Evolutionary conservation across 2,113 vertebrate genomes (phyloP).

Genomic region (Colaptes auratus): DNA sequence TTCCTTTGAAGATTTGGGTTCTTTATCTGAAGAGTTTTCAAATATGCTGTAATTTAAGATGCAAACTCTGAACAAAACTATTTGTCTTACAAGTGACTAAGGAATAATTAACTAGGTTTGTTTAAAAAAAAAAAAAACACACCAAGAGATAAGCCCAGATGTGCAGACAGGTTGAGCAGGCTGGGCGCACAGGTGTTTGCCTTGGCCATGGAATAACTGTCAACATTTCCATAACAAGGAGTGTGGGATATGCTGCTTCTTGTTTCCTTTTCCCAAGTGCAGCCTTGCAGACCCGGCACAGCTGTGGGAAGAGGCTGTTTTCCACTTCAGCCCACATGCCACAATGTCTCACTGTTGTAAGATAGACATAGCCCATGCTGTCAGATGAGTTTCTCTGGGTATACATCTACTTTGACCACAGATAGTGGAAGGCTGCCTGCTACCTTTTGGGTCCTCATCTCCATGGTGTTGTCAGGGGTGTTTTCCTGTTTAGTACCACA

Average conservation of each 20-base stretch:
- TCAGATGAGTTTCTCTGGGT: background rate
- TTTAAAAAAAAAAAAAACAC: background rate
- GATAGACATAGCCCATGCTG: background rate
- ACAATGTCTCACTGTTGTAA: background rate
- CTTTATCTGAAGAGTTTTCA: constrained; percentile 5
- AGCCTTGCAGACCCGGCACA: background rate
- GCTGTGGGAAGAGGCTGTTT: background rate
- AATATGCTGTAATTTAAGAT: background rate
- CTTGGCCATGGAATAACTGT: constrained; percentile 29
- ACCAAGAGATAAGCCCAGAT: constrained; percentile 6
- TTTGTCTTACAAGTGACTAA: background rate
- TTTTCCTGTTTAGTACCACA: background rate
- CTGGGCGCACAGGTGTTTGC: constrained; percentile 36
- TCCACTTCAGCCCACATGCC: background rate
- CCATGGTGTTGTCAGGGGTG: background rate
- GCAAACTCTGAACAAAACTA: background rate
- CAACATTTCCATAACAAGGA: constrained; percentile 12
- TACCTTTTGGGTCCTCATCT: background rate
- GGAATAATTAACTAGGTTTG: background rate
- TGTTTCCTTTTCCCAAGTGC: background rate
- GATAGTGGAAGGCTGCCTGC: background rate
- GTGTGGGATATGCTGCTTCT: constrained; percentile 17
- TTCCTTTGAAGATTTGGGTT: constrained; percentile 1
- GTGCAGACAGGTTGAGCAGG: constrained; percentile 21
- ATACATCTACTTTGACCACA: background rate